Base-by-base conservation (phyloP, 2,113 vertebrate species). In the Tachycineta bicolor region DNA sequence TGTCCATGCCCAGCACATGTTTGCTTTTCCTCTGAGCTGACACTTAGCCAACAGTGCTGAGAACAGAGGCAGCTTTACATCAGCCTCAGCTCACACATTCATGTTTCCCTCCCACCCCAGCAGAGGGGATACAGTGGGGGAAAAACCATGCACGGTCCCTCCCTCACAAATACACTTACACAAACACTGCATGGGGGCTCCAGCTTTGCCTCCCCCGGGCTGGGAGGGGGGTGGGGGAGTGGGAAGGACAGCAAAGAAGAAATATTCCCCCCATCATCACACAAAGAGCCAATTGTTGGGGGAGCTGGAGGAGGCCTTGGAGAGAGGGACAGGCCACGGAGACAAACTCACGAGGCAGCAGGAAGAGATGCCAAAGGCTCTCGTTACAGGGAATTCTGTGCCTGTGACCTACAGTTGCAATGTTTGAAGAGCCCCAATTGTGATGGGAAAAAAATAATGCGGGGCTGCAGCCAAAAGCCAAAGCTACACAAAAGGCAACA, bases 261-360 rank as follows among this genome's bases (percentile, higher is more conserved):
- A 89, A 52, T 29, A 14, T 64, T 86, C 18, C 49, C 76, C 26
- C 64, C 86, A 39, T 33, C 85, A 67, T 19, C 68, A 56, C 91
- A 98, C 98, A 98, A 98, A 97, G 96, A 70, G 58, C 25, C 0
- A 53, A 97, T 98, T 98, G 98, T 96, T 79, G 94, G 39, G 71
- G 43, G 94, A 90, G 93, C 90, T n/a, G 31, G 37, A 53, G 91
- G 91, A 96, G 94, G 96, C 52, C 7, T 29, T 84, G 82, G 93
- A 58, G 15, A 91, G 89, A 5, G 9, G 93, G 94, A 95, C 95
- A 89, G 69, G 75, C 70, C 86, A 95, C n/a, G 74, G 62, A 94
- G 31, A 22, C 93, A 96, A 96, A 50, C 93, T 76, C 91, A 91
- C 12, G 46, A 92, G 95, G 91, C 92, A 80, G 90, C 19, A 6